Conservation (phyloP, 2,113 vertebrate genomes). For the Hydrolagus affinis region DNA sequence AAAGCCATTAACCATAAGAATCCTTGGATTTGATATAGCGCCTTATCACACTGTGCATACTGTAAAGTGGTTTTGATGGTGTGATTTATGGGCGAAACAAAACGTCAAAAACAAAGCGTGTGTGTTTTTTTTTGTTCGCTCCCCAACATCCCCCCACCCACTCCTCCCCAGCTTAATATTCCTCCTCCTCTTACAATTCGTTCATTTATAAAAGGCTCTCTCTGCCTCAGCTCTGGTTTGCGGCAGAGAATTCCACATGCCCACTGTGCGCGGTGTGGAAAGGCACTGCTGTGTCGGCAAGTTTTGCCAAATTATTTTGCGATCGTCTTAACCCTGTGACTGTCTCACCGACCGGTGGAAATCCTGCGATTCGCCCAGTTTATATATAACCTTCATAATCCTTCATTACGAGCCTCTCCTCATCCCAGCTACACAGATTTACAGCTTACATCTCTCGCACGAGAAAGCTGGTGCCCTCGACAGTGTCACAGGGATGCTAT, state of each 20-base stretch:
- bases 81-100: too few species aligned
- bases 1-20: too few species aligned
- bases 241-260: neutral
- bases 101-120: too few species aligned
- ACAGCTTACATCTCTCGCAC: neutral
- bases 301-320: neutral
- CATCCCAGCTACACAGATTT: neutral
- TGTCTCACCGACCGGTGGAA: neutral
- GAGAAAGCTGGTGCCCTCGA: conserved; percentile 14
- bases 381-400: neutral
- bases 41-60: too few species aligned
- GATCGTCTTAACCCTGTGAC: neutral
- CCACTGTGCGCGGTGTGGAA: neutral
- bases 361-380: neutral
- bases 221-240: neutral
- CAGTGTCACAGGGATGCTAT: neutral
- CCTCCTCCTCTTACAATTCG: neutral
- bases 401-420: neutral
- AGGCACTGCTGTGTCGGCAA: neutral
- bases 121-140: neutral
- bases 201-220: neutral
- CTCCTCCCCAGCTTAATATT: too few species aligned
- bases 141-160: neutral
- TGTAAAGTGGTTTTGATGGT: too few species aligned
- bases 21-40: too few species aligned